Evolutionary conservation across 2,113 vertebrate genomes (phyloP).

Genomic region (western clawed frog (Xenopus tropicalis)): DNA sequence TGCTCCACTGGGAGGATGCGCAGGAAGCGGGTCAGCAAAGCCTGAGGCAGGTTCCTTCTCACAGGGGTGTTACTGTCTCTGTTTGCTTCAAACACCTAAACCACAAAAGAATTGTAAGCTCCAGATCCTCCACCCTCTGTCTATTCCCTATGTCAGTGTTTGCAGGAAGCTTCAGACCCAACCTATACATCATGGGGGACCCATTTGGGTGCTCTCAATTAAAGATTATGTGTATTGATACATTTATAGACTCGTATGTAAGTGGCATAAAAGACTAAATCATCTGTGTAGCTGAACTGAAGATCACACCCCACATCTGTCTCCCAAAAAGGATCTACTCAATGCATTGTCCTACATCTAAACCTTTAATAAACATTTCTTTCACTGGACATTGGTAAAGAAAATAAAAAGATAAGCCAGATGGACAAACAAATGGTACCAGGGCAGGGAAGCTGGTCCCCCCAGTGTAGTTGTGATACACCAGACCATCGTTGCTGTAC

Average conservation of each 20-base stretch:
- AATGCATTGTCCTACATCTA: background rate
- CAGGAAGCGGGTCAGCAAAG: constrained; percentile 67
- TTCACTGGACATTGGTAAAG: background rate
- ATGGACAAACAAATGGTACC: constrained; percentile 49
- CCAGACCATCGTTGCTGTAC: constrained; percentile 59
- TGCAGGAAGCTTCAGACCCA: fast-evolving
- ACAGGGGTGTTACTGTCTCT: constrained; percentile 63
- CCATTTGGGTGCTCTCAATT: too few species aligned
- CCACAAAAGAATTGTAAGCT: background rate
- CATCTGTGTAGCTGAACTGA: too few species aligned
- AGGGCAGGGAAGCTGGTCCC: constrained; percentile 47
- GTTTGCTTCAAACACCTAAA: constrained; percentile 69
- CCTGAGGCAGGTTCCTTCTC: constrained; percentile 59
- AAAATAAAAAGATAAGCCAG: background rate
- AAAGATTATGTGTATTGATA: too few species aligned
- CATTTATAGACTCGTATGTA: background rate
- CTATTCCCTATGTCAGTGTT: fast-evolving
- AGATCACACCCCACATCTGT: too few species aligned
- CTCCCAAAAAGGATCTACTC: too few species aligned
- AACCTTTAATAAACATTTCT: background rate
- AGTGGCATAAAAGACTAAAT: too few species aligned
- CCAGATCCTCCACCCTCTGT: too few species aligned
- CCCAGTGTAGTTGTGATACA: constrained; percentile 64
- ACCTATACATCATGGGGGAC: too few species aligned
- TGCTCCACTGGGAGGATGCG: constrained; percentile 69